Evolutionary conservation across 2,888 invertebrate species (phyloP), one percentile per base, ranked within the genome.

Genomic region (Lasius fuliginosus): DNA sequence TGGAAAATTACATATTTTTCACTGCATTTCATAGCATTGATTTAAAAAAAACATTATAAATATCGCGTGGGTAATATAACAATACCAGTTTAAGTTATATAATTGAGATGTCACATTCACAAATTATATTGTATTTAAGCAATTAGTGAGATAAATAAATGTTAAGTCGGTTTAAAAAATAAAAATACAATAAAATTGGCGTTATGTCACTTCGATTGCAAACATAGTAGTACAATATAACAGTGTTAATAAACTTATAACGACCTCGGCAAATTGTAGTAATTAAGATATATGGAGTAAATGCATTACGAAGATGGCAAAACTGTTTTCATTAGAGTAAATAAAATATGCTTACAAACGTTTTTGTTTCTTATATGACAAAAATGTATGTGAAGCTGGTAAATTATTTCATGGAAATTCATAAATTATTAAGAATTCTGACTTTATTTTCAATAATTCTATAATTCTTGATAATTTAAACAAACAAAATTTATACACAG

Each of bases 221-320:
- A 42, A 18, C 64, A 42, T 82, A 60, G 60, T 27, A 67, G 65
- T 27, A 67, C 56, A 56, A 77, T 75, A 88, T 81, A 86, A 79
- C 69, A 58, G 62, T 77, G 87, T 89, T 92, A 91, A 91, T 90
- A 87, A 87, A 90, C 89, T 90, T 90, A 87, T 91, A 91, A 92
- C 89, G 90, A 88, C 68, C 86, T 90, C 82, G 88, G 88, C 85
- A 86, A 92, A 91, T 90, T 88, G 83, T 83, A 85, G 89, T 89
- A 90, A 92, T 92, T 90, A 91, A 91, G 88, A 90, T 86, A 85
- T 85, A 85, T 53, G 30, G 53, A 74, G 74, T 74, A 74, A 82
- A 82, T 74, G 64, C n/a, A 56, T 82, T 40, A 40, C 40, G 30
- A 60, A 53, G 11, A 82, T 53, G 74, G 49, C 30, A 73, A 82